Evolutionary conservation across 2,113 vertebrate genomes (phyloP).

Genomic region (Orthonyx spaldingii): DNA sequence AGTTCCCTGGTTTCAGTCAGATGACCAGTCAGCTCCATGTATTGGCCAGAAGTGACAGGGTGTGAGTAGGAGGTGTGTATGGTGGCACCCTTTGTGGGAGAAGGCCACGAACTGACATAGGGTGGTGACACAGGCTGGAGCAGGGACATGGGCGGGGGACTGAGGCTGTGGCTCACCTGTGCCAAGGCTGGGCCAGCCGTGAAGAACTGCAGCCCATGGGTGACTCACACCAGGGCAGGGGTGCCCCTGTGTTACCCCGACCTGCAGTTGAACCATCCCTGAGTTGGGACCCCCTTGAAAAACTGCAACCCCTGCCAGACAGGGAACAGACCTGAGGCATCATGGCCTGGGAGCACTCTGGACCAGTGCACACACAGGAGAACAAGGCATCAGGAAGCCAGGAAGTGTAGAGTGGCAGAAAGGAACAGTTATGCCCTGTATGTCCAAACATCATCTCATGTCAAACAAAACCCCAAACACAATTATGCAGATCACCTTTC

Average conservation of each 20-base stretch:
- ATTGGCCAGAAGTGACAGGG: neutral
- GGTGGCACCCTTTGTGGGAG: neutral
- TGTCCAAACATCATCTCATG: neutral
- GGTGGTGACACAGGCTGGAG: neutral
- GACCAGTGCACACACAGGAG: neutral
- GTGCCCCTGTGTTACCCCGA: rapidly evolving
- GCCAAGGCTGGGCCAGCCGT: neutral
- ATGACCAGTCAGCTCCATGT: neutral
- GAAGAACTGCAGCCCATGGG: neutral
- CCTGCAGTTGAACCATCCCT: neutral
- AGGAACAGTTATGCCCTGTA: neutral
- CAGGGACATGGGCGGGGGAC: neutral
- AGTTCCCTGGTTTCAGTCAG: neutral
- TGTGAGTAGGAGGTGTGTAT: neutral
- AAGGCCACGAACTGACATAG: neutral
- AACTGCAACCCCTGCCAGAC: neutral
- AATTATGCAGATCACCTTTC: neutral
- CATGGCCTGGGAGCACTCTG: neutral
- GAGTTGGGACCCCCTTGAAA: neutral
- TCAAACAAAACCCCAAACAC: neutral
- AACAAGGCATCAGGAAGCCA: neutral
- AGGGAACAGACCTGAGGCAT: neutral
- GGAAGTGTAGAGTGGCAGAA: neutral
- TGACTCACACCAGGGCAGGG: neutral
- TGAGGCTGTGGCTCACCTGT: neutral